Conservation (phyloP, 2,797 vertebrate genomes). For the Onychomys arenicola region DNA sequence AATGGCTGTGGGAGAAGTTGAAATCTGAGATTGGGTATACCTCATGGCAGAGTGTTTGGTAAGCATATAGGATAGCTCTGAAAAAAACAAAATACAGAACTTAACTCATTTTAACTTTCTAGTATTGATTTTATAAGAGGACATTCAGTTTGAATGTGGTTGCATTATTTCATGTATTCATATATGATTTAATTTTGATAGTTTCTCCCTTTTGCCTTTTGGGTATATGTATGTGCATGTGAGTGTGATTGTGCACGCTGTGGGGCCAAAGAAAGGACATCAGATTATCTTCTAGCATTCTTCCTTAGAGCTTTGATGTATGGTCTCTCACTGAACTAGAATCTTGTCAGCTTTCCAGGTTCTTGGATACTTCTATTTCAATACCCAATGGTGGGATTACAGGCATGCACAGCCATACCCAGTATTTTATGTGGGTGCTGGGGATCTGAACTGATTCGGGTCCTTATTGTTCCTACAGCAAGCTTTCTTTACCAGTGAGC, state of each 20-base stretch:
- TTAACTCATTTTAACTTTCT: neutral
- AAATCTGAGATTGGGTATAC: neutral
- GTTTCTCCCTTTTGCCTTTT: neutral
- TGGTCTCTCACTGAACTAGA: neutral
- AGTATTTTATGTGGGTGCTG: neutral
- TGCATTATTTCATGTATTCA: neutral
- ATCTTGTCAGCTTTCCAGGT: neutral
- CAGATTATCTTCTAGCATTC: neutral
- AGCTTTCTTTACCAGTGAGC: neutral
- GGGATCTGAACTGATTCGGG: neutral
- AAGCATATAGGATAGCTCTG: neutral
- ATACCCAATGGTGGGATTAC: neutral
- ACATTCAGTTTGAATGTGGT: neutral
- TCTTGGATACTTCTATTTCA: neutral
- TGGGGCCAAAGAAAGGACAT: neutral
- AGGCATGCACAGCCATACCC: neutral
- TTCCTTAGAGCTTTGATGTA: neutral
- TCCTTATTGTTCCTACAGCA: neutral
- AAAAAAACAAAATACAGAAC: neutral
- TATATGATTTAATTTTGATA: neutral
- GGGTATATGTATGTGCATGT: neutral
- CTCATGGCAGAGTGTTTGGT: neutral
- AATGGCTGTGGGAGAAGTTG: neutral
- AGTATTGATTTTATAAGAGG: neutral
- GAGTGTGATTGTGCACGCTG: neutral